Conservation (phyloP, 2,113 vertebrate species). For the Tauraco erythrolophus region DNA sequence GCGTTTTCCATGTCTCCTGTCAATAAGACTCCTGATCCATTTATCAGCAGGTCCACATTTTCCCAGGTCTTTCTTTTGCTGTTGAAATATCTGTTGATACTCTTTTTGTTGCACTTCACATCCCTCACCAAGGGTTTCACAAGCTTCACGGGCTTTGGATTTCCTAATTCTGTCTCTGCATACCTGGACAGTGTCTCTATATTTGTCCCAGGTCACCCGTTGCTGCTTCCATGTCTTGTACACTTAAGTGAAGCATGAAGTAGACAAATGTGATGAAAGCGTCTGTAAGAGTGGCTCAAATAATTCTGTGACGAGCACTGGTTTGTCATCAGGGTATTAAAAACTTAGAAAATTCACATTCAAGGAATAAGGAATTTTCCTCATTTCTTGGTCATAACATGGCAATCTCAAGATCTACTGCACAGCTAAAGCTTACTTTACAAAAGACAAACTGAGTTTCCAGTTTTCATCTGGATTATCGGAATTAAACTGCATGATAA, state of each 20-base stretch:
- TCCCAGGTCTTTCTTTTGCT: not conserved
- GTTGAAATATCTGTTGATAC: not conserved
- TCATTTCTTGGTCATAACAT: not conserved
- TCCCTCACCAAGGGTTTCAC: fast-evolving
- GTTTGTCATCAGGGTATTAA: fast-evolving
- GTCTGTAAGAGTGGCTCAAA: not conserved
- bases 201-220: not conserved
- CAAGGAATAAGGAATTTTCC: not conserved
- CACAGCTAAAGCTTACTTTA: not conserved
- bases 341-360: not conserved
- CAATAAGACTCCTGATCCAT: not conserved
- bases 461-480: not conserved
- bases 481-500: not conserved
- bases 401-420: not conserved
- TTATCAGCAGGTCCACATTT: not conserved
- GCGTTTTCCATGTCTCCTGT: not conserved
- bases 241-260: not conserved
- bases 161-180: not conserved
- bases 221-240: not conserved
- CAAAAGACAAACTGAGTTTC: not conserved
- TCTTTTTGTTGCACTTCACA: not conserved
- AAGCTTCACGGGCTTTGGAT: fast-evolving
- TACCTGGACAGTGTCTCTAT: not conserved
- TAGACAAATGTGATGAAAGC: not conserved
- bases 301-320: not conserved